Percentiles rank a stretch among this genome's conserved stretches.
Conservation (phyloP, 2,888 invertebrate genomes). For the Trichogramma dendrolimi region DNA sequence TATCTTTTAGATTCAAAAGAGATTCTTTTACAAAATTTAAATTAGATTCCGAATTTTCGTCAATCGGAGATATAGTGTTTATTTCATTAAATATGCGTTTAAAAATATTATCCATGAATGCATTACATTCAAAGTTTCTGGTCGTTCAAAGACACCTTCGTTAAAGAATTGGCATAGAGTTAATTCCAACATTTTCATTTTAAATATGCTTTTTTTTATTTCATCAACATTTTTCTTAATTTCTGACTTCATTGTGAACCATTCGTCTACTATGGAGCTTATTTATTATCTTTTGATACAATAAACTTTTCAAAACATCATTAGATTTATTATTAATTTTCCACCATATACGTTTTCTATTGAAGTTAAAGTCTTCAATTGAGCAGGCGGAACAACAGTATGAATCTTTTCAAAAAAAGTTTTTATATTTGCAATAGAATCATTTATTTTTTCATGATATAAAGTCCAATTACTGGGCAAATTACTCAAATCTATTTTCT, state of each 20-base stretch:
- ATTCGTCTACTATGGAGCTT: no score
- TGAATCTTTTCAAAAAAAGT: background rate
- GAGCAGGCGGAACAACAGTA: no score
- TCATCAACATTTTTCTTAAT: no score
- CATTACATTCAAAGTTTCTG: no score
- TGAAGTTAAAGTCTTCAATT: background rate
- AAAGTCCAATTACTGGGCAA: slow-evolving; percentile 10
- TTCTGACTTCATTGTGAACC: no score
- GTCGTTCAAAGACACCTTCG: no score
- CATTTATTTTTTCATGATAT: slow-evolving; percentile 16
- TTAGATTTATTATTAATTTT: no score
- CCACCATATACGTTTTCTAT: background rate
- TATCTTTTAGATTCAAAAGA: slow-evolving; percentile 9
- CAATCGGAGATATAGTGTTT: background rate
- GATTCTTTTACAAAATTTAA: slow-evolving; percentile 6
- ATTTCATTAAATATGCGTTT: slow-evolving; percentile 7
- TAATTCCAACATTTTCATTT: no score
- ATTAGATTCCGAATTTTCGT: slow-evolving; percentile 9
- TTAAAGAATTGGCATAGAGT: no score
- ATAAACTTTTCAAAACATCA: no score
- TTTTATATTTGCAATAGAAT: slow-evolving; percentile 10
- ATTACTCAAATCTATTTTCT: slow-evolving; percentile 3
- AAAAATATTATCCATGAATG: slow-evolving; percentile 20
- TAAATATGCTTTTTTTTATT: no score
- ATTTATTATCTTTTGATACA: no score